Percentiles rank a stretch among this genome's conserved stretches.
Conservation (phyloP, 2,888 invertebrate genomes). For the Gymnoscelis rufifasciata region DNA sequence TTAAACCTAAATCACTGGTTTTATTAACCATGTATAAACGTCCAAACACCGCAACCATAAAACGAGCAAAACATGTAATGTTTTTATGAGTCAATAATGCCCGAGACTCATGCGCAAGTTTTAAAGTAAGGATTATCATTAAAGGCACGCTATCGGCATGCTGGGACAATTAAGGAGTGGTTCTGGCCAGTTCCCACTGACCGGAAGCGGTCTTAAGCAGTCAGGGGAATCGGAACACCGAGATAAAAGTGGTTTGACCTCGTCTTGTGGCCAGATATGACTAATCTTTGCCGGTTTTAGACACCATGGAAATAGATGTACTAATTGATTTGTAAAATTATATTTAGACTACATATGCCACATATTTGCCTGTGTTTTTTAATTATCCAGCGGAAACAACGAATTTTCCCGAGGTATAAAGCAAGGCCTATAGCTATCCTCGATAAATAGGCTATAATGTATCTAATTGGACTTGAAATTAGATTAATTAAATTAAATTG, state of each 20-base stretch:
- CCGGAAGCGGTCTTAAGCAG: conserved; percentile 41
- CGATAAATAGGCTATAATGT: too few species aligned
- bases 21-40: background rate
- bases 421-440: too few species aligned
- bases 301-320: too few species aligned
- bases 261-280: conserved; percentile 5
- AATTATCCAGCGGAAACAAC: too few species aligned
- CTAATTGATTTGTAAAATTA: too few species aligned
- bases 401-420: too few species aligned
- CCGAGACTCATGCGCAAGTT: background rate
- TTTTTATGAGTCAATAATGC: conserved; percentile 1
- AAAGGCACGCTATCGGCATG: conserved; percentile 46
- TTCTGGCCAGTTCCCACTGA: conserved; percentile 45
- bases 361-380: too few species aligned
- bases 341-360: too few species aligned
- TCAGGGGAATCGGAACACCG: conserved; percentile 41
- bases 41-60: background rate
- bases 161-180: conserved; percentile 52
- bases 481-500: too few species aligned
- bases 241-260: conserved; percentile 42
- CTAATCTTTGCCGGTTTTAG: background rate
- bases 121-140: conserved; percentile 41
- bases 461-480: too few species aligned
- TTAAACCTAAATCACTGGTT: background rate
- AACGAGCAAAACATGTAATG: background rate